A percentile compares a stretch with the other conserved stretches of the same genome.
These are phyloP conservation scores for Torymus texanus DNA, from an alignment of 2,888 invertebrate genomes.

Conservation along the genomic window DNA sequence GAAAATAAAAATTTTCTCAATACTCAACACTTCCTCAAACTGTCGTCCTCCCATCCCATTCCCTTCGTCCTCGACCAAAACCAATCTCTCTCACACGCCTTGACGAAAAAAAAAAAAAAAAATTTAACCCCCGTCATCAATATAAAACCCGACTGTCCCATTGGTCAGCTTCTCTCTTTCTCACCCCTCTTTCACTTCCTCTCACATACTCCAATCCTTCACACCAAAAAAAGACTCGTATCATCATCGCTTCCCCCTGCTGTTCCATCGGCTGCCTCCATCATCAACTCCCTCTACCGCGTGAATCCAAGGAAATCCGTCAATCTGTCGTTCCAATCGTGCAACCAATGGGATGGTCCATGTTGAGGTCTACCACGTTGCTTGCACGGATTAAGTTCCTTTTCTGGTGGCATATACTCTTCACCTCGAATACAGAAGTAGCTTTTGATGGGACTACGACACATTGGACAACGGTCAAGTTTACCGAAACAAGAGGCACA, in stretches of 20 bases:
- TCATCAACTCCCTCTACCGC: conserved; percentile 70
- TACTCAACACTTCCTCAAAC: no score
- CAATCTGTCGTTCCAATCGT: conserved; percentile 83
- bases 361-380: conserved; percentile 61
- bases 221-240: conserved; percentile 4
- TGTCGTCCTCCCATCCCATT: no score
- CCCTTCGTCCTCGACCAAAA: no score
- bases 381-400: conserved; percentile 74
- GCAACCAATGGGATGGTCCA: conserved; percentile 75
- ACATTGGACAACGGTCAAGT: conserved; percentile 91
- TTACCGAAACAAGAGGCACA: conserved; percentile 88
- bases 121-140: no score
- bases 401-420: conserved; percentile 80
- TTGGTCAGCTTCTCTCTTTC: no score
- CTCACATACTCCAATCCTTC: neutral
- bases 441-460: conserved; percentile 87
- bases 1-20: no score
- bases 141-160: no score
- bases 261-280: neutral
- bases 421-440: conserved; percentile 90
- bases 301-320: conserved; percentile 86
- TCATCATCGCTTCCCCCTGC: neutral
- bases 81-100: no score
- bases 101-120: no score
- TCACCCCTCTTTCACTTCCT: no score